Evolutionary conservation across 1,140 invertebrate species (phyloP), one percentile per base, ranked within the genome.

Genomic region (Drosophila lowei): DNA sequence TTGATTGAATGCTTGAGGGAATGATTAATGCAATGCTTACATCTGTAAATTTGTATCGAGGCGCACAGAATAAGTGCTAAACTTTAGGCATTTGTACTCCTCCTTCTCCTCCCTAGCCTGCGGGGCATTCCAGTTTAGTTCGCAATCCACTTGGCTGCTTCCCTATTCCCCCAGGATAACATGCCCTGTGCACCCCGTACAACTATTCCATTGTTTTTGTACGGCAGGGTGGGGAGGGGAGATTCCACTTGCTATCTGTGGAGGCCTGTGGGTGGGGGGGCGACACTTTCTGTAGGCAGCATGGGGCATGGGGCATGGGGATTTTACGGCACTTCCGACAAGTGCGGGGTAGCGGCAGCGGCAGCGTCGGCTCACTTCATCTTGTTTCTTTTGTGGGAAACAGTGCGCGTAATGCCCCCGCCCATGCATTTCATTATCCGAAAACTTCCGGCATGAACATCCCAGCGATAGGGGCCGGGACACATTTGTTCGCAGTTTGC

Each of bases 271-370:
- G 23, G 23, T 25, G 23, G 4, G 23, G 23, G 23, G 23, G 23
- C 23, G 23, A 25, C 23, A 25, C 23, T 25, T 25, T 25, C 23
- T 25, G 23, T 25, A 25, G 23, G 5, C 23, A 6, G 23, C 23
- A 25, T 57, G 48, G 46, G 46, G 68, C 57, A 50, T 18, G 47
- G 43, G 53, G 86, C 77, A 67, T 54, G 77, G 86, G 67, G 70
- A 90, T 90, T 89, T 89, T 89, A 89, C 81, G 83, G 67, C 75
- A 73, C 49, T 86, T 77, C 80, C 62, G 60, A 73, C 57, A 58
- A 81, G 73, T 73, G 71, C 64, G n/a, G n/a, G n/a, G n/a, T n/a
- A n/a, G 43, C 61, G 70, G 71, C 70, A 23, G 21, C 34, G 25
- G 59, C 55, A 70, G 21, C 57, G 58, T 44, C 28, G 61, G 38